Base-by-base conservation (phyloP, 2,113 vertebrate species). In the Orientallactaga bullata region DNA sequence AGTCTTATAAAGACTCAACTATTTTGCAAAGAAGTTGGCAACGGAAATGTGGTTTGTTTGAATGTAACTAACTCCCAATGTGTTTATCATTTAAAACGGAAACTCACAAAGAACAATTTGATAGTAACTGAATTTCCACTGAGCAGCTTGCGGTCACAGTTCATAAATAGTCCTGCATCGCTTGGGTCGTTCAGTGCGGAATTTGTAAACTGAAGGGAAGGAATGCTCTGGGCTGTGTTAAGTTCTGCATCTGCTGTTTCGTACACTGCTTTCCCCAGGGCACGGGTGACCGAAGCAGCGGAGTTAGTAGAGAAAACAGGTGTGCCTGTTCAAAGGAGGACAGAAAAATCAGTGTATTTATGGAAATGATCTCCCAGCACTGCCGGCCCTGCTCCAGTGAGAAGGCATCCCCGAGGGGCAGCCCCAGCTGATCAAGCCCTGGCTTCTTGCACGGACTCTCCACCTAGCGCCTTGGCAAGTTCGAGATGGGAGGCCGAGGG, bases 291-390 rank as follows among this genome's bases (percentile, higher is more conserved):
- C 95, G 96, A 95, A 97, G 97, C 88, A 93, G 91, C n/a, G 15
- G 93, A 95, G 97, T 98, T 98, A 98, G 98, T 97, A 89, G 97
- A 97, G 97, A 98, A 98, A 98, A 97, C 98, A 98, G 98, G 97
- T 98, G 98, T 98, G 97, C 96, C 82, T 97, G 94, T 96, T 96
- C 97, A 97, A 97, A 97, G 91, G 90, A 94, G 89, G 88, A 95
- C 76, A 95, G 11, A 55, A 6, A 6, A 55, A 95, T 91, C 66
- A 95, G 39, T 85, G 76, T 76, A 94, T 97, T 97, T 92, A 96
- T 79, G 95, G 96, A 91, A 95, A 97, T 93, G 92, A 96, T 93
- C 89, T 87, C 28, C 72, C 83, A 61, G 71, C 18, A 81, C 60
- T 26, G 18, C 24, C 1, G 26, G 13, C 42, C 37, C n/a, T 73